Evolutionary conservation across 53 echinoderm and acorn worm species (phyloP).

Genomic region (Temnopleurus reevesii): DNA sequence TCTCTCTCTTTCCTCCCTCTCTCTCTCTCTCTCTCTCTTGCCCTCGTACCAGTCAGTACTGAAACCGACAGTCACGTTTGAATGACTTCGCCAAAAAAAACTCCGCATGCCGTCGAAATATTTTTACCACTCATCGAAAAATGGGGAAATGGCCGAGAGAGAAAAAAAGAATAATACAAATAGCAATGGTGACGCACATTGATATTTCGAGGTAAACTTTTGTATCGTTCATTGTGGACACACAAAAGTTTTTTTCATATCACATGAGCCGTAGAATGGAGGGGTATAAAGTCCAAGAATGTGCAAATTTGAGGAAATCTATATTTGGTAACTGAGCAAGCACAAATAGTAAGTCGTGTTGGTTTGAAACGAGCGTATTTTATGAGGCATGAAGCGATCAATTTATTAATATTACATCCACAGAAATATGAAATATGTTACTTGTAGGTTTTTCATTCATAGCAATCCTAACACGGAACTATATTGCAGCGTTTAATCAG

Average conservation of each 20-base stretch:
- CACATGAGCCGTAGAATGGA: not conserved
- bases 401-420: too few species aligned
- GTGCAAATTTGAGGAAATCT: too few species aligned
- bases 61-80: not conserved
- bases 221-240: conserved; percentile 6
- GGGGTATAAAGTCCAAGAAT: not conserved
- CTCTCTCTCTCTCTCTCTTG: not conserved
- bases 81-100: too few species aligned
- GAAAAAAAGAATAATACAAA: not conserved
- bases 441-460: too few species aligned
- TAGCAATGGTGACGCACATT: not conserved
- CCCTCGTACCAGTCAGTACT: not conserved
- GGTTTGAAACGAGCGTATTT: not conserved
- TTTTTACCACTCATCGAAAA: too few species aligned
- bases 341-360: not conserved
- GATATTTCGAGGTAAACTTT: not conserved
- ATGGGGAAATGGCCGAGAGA: too few species aligned
- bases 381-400: not conserved
- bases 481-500: too few species aligned
- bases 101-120: too few species aligned
- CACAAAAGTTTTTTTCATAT: not conserved
- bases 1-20: too few species aligned
- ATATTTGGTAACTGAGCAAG: not conserved
- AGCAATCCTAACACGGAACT: too few species aligned
- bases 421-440: too few species aligned